These are phyloP conservation scores for Halcyon smyrnensis DNA, from an alignment of 2,797 vertebrate genomes.

Conservation along the genomic window DNA sequence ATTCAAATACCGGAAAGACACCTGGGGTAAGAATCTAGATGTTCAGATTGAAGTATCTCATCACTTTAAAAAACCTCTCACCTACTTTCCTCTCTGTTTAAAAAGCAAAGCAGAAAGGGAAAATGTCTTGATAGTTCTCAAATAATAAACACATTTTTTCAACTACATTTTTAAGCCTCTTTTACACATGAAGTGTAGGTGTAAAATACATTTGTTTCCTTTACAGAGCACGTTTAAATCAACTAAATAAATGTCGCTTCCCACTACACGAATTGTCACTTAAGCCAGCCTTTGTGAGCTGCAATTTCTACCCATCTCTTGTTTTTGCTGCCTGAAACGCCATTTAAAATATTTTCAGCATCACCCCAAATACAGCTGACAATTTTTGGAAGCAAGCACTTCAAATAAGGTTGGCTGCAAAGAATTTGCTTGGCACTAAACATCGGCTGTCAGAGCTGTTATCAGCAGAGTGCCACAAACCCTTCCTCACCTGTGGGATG, in stretches of 20 bases:
- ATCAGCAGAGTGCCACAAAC: slow-evolving; percentile 11
- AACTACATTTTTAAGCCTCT: not conserved
- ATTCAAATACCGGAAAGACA: slow-evolving; percentile 1
- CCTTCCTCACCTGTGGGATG: not conserved
- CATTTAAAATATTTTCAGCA: not conserved
- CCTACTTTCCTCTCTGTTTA: not conserved
- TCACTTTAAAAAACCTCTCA: not conserved
- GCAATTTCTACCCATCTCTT: not conserved
- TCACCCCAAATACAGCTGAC: not conserved
- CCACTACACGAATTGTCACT: slow-evolving; percentile 16
- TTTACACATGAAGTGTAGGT: slow-evolving; percentile 1
- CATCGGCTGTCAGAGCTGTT: not conserved
- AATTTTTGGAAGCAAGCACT: not conserved
- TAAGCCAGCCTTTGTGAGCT: slow-evolving; percentile 8
- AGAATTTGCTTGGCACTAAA: slow-evolving; percentile 24
- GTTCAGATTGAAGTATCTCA: not conserved
- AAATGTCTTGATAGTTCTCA: slow-evolving; percentile 4
- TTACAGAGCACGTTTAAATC: slow-evolving; percentile 11
- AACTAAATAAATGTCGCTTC: slow-evolving; percentile 9
- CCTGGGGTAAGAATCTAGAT: not conserved
- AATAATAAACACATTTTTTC: not conserved
- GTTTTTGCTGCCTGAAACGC: not conserved
- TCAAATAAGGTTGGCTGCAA: not conserved
- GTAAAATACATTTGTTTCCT: slow-evolving; percentile 45
- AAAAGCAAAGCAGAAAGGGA: slow-evolving; percentile 11